Conservation (phyloP, 2,888 invertebrate species). For the Leptogaster cylindrica region DNA sequence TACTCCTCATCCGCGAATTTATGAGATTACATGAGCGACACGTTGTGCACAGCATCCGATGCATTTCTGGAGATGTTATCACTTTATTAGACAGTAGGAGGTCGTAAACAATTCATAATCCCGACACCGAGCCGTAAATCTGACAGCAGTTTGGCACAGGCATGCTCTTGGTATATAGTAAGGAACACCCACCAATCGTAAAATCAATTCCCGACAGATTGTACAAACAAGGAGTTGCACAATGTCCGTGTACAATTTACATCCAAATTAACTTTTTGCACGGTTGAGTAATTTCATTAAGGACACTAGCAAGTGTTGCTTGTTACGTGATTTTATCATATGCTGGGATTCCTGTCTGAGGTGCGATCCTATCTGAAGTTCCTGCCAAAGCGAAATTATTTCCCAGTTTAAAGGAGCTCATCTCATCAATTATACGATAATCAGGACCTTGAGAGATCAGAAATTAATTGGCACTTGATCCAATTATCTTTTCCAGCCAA, state of each 20-base stretch:
- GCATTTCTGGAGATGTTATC: constrained; percentile 9
- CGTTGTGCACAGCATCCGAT: neutral
- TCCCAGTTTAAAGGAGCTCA: neutral
- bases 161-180: neutral
- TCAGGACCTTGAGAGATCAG: neutral
- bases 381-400: neutral
- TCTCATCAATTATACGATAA: neutral
- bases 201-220: neutral
- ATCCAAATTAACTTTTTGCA: no score
- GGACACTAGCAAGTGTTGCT: neutral
- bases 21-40: constrained; percentile 18
- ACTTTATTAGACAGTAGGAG: constrained; percentile 22
- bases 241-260: no score
- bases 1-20: constrained; percentile 14
- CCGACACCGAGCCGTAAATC: constrained; percentile 12
- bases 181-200: neutral
- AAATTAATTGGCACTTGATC: neutral
- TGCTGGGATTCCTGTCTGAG: no score
- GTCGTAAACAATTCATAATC: constrained; percentile 4
- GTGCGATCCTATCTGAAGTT: neutral
- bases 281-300: neutral
- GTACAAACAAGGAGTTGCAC: neutral
- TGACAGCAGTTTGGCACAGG: neutral
- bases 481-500: neutral
- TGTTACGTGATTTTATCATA: no score